Evolutionary conservation across 2,797 vertebrate species (phyloP).

Genomic region (Nothura maculosa): DNA sequence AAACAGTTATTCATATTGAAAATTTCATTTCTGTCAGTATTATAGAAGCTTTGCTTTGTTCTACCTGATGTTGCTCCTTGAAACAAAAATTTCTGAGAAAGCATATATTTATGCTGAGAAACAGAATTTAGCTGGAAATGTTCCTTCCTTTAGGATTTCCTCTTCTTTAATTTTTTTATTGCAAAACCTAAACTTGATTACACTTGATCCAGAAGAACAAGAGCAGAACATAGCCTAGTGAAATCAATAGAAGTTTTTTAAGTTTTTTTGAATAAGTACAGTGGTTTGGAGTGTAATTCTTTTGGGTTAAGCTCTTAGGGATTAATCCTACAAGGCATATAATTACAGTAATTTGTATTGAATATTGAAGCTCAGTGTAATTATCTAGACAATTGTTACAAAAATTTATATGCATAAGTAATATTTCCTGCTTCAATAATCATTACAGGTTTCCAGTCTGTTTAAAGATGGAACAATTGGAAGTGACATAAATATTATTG

Average conservation of each 20-base stretch:
- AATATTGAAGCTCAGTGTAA: neutral
- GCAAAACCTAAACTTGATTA: neutral
- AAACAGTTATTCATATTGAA: neutral
- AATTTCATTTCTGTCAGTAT: neutral
- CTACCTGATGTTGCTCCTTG: neutral
- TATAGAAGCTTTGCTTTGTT: neutral
- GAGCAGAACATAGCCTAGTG: neutral
- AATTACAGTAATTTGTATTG: neutral
- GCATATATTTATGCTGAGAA: neutral
- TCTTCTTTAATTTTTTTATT: neutral
- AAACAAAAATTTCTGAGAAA: neutral
- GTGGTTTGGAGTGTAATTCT: neutral
- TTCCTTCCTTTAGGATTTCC: neutral
- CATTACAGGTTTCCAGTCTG: conserved; percentile 92
- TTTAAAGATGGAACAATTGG: conserved; percentile 99
- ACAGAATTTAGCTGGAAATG: neutral
- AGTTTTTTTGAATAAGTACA: neutral
- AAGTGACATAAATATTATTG: conserved; percentile 94
- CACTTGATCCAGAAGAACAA: neutral
- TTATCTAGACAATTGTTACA: neutral
- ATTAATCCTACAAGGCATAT: neutral
- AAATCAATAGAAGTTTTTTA: neutral
- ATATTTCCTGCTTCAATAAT: conserved; percentile 27
- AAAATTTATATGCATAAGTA: neutral
- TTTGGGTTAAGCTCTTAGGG: neutral